Conservation (phyloP, 2,888 invertebrate species). For the Phengaris arion region DNA sequence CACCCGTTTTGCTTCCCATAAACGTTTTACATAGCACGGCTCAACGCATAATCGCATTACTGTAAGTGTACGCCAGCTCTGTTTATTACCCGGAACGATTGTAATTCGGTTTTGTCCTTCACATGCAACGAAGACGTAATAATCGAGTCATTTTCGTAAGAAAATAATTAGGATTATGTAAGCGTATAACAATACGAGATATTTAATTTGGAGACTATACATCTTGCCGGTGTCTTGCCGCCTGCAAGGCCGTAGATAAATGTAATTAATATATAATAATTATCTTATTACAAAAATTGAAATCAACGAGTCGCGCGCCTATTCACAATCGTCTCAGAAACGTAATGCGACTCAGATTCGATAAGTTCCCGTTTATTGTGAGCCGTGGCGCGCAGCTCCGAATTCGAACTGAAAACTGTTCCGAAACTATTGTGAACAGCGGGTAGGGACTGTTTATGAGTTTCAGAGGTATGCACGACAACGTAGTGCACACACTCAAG, state of each 20-base stretch:
- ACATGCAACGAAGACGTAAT: background rate
- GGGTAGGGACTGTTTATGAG: constrained; percentile 46
- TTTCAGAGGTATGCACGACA: constrained; percentile 68
- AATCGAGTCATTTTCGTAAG: background rate
- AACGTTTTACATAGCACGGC: constrained; percentile 40
- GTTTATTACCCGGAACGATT: constrained; percentile 30
- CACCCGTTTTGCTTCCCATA: constrained; percentile 38
- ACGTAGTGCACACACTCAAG: constrained; percentile 61
- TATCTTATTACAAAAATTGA: background rate
- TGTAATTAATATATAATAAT: background rate
- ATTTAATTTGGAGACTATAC: background rate
- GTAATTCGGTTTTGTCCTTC: constrained; percentile 30
- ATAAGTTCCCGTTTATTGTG: background rate
- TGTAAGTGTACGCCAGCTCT: constrained; percentile 30
- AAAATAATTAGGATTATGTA: background rate
- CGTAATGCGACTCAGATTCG: background rate
- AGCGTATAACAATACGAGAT: background rate
- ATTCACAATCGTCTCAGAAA: background rate
- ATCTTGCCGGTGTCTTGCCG: too few species aligned
- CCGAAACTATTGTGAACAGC: background rate
- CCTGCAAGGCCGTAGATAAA: background rate
- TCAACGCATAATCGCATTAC: constrained; percentile 36
- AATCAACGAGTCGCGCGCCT: background rate
- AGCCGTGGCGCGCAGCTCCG: too few species aligned
- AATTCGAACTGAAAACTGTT: background rate